Percentiles rank a stretch among this genome's conserved stretches.
These are phyloP conservation scores for Anadara kagoshimensis DNA, from an alignment of 1,140 invertebrate genomes.

Conservation along the genomic window DNA sequence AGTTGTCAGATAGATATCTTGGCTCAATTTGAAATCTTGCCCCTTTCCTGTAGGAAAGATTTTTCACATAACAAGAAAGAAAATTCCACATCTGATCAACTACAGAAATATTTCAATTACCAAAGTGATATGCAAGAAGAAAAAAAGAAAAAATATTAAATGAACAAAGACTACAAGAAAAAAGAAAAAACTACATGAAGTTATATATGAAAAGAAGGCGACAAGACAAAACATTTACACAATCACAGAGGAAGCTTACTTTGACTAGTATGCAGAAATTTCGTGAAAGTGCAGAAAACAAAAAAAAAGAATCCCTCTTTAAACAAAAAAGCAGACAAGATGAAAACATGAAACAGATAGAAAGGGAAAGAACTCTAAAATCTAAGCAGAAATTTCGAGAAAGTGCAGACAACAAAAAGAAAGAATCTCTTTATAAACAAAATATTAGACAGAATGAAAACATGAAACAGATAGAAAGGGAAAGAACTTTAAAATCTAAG, in stretches of 20 bases:
- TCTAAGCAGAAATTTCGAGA: not conserved
- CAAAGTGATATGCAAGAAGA: not conserved
- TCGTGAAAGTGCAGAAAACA: not conserved
- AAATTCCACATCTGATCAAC: not conserved
- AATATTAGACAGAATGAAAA: slow-evolving; percentile 2
- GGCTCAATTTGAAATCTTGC: slow-evolving; percentile 10
- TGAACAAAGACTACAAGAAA: not conserved
- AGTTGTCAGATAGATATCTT: slow-evolving; percentile 12
- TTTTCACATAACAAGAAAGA: not conserved
- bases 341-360: not conserved
- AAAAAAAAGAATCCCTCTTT: not conserved
- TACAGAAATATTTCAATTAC: not conserved
- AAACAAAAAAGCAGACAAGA: not conserved
- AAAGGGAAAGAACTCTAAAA: not conserved
- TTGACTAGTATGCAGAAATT: not conserved
- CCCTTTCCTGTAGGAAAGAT: not conserved
- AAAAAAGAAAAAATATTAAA: not conserved
- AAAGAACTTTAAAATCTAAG: not conserved
- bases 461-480: not conserved
- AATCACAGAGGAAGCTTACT: not conserved
- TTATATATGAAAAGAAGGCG: not conserved
- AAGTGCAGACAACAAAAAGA: not conserved
- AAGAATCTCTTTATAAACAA: not conserved
- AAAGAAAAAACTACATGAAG: not conserved
- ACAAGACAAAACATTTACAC: not conserved